Evolutionary conservation across 1,140 invertebrate genomes (phyloP).

Genomic region (Diabrotica virgifera): DNA sequence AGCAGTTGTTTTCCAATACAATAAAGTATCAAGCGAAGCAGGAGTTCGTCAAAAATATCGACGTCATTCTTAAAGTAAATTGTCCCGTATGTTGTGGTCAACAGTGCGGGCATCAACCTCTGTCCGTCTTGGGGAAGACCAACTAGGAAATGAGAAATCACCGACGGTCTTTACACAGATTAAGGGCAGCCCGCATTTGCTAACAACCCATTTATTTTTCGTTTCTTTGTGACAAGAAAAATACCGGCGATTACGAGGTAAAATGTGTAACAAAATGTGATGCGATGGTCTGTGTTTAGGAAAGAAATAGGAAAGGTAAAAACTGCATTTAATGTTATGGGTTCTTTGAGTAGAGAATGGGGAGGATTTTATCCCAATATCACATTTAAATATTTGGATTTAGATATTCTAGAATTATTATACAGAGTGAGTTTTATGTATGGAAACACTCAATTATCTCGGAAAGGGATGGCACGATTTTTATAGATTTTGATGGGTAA

Average conservation of each 20-base stretch:
- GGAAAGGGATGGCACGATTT: no score
- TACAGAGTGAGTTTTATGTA: no score
- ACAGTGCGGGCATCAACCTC: constrained; percentile 15
- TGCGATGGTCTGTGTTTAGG: constrained; percentile 1
- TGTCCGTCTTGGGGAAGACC: background rate
- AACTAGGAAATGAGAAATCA: constrained; percentile 14
- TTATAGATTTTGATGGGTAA: no score
- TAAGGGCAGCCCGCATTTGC: constrained; percentile 19
- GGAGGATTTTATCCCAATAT: no score
- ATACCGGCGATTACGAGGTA: constrained; percentile 11
- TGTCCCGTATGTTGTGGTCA: constrained; percentile 21
- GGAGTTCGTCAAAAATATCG: background rate
- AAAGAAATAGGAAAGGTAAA: background rate
- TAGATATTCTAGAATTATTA: no score
- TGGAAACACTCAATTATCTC: no score
- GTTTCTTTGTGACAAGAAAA: constrained; percentile 21
- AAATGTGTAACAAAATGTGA: constrained; percentile 19
- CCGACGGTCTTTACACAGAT: constrained; percentile 17
- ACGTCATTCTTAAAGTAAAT: background rate
- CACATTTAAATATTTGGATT: no score
- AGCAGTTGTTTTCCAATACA: no score
- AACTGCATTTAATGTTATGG: no score
- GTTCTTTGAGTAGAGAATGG: no score
- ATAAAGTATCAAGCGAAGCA: background rate
- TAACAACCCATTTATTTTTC: constrained; percentile 23